Percentiles rank a stretch among this genome's conserved stretches.
These are phyloP conservation scores for Isurus oxyrinchus DNA, from an alignment of 2,113 vertebrate species.

Conservation along the genomic window DNA sequence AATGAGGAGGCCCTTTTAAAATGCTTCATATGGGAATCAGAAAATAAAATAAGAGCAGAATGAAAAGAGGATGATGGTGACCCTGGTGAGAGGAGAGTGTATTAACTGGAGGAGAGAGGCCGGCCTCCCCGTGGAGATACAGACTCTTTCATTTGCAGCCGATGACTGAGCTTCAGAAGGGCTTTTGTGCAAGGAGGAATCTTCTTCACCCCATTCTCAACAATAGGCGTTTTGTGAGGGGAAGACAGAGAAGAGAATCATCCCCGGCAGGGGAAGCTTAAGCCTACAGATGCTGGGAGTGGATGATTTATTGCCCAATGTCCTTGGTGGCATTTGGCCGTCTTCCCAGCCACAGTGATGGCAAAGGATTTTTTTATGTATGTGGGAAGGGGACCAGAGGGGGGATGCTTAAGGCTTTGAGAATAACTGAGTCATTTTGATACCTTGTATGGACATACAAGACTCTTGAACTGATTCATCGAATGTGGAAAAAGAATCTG, in stretches of 20 bases:
- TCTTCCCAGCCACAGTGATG: slow-evolving; percentile 72
- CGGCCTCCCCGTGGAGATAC: slow-evolving; percentile 69
- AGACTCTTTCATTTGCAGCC: slow-evolving; percentile 75
- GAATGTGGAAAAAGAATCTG: background rate
- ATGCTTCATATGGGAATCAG: slow-evolving; percentile 20
- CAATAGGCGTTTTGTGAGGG: slow-evolving; percentile 87
- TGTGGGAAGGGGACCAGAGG: slow-evolving; percentile 49
- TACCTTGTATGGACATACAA: slow-evolving; percentile 70
- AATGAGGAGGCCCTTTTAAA: slow-evolving; percentile 25
- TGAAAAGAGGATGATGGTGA: slow-evolving; percentile 55
- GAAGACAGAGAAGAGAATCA: slow-evolving; percentile 64
- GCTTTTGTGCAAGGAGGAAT: slow-evolving; percentile 78
- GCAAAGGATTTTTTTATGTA: slow-evolving; percentile 46
- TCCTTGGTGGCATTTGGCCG: slow-evolving; percentile 85
- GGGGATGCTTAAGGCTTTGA: slow-evolving; percentile 13
- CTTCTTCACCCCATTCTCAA: slow-evolving; percentile 81
- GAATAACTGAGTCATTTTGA: slow-evolving; percentile 61
- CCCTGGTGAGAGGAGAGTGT: slow-evolving; percentile 80
- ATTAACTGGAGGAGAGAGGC: slow-evolving; percentile 52
- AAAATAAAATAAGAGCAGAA: slow-evolving; percentile 32
- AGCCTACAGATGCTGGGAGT: slow-evolving; percentile 80
- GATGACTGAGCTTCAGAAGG: slow-evolving; percentile 79
- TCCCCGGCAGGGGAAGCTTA: slow-evolving; percentile 72
- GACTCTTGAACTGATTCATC: background rate
- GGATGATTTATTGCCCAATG: slow-evolving; percentile 85